A percentile compares a stretch with the other conserved stretches of the same genome.
Evolutionary conservation across 2,888 invertebrate genomes (phyloP).

Genomic region (Vannuccia rotundouncinata): DNA sequence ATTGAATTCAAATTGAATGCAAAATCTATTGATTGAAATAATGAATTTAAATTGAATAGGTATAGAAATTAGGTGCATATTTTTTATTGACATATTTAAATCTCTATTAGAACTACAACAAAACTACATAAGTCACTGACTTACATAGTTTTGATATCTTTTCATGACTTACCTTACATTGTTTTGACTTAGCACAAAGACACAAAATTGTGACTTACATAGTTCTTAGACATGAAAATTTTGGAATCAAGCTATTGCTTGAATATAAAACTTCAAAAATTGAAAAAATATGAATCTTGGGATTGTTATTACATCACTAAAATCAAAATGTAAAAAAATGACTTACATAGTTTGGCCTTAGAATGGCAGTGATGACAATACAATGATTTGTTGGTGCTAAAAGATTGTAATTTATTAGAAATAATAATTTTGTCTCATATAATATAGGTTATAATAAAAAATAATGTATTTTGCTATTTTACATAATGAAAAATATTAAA

Average conservation of each 20-base stretch:
- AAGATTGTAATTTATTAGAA: no score
- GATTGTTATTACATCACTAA: background rate
- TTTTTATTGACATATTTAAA: background rate
- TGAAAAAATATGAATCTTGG: background rate
- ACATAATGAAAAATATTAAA: no score
- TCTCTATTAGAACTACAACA: background rate
- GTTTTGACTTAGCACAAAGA: background rate
- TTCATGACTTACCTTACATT: background rate
- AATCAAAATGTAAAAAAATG: background rate
- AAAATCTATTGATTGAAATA: background rate
- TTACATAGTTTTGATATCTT: background rate
- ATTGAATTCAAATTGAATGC: no score
- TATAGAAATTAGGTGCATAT: background rate
- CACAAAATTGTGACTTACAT: background rate
- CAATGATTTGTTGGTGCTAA: no score
- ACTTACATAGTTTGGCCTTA: background rate
- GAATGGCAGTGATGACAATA: no score
- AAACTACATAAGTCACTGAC: background rate
- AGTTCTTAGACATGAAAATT: background rate
- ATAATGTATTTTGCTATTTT: no score
- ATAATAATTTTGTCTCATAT: no score
- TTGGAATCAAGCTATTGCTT: background rate
- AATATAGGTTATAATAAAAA: no score
- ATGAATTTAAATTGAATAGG: background rate
- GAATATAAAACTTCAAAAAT: background rate